These are phyloP conservation scores for Clupea harengus DNA, from an alignment of 2,113 vertebrate genomes.

Conservation along the genomic window DNA sequence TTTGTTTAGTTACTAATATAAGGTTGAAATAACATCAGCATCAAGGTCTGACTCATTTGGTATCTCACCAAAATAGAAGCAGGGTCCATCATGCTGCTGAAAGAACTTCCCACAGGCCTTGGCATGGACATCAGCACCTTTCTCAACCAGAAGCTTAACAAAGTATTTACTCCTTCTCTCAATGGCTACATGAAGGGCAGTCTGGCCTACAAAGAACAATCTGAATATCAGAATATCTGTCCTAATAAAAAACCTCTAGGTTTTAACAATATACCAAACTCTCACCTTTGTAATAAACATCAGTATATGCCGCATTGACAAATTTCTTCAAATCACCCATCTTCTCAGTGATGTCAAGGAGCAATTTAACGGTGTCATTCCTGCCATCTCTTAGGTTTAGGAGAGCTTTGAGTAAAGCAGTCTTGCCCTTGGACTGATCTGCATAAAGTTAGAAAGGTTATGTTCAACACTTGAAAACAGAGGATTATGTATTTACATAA, in stretches of 20 bases:
- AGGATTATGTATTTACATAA: neutral
- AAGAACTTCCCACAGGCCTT: constrained; percentile 91
- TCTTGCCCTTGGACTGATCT: constrained; percentile 91
- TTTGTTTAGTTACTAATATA: neutral
- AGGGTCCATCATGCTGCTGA: constrained; percentile 79
- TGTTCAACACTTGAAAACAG: neutral
- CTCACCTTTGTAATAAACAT: constrained; percentile 87
- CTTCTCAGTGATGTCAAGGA: constrained; percentile 77
- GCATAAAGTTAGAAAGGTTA: constrained; percentile 19
- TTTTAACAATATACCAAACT: neutral
- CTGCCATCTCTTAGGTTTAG: constrained; percentile 81
- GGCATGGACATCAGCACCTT: constrained; percentile 86
- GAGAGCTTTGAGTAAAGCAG: constrained; percentile 87
- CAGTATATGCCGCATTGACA: constrained; percentile 43
- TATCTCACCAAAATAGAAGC: constrained; percentile 92
- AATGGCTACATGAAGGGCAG: constrained; percentile 91
- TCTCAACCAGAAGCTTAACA: constrained; percentile 84
- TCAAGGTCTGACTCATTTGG: neutral
- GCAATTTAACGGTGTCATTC: constrained; percentile 79
- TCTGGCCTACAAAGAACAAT: constrained; percentile 77
- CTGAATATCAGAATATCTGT: neutral
- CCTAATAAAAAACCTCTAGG: neutral
- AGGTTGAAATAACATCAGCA: neutral
- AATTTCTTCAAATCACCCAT: constrained; percentile 5
- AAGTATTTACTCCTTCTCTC: constrained; percentile 85